Evolutionary conservation across 2,888 invertebrate genomes (phyloP), one percentile per base, ranked within the genome.

Genomic region (Ophion costatus): DNA sequence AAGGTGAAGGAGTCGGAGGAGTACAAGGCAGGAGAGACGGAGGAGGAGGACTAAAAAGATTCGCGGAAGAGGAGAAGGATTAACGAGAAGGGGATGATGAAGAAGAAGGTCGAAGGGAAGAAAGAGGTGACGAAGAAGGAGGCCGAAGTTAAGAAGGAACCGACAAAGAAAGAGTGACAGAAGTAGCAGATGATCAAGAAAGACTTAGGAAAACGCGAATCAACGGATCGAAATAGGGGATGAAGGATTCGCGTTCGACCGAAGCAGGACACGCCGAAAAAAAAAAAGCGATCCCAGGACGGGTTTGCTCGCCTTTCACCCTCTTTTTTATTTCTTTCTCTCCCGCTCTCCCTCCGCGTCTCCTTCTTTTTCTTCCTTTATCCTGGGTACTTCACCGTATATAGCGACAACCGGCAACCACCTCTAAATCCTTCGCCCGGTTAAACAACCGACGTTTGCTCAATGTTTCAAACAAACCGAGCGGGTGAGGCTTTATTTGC

Each of bases 401-500:
- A 86, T 84, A 87, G 86, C 85, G 82, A 83, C 86, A 51, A 51
- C 84, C 86, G 81, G 86, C 86, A 87, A 84, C 84, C 87, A 86
- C 87, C 88, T 82, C 84, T 88, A 88, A 88, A 88, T 89, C 88
- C 89, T 88, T 82, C 87, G 83, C 87, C 88, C 89, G 89, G 88
- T 90, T 91, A 89, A 90, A 90, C 89, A 90, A 89, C 90, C 90
- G 86, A 90, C 89, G 89, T 91, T 91, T 91, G 89, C 89, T 91
- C 89, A 89, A 91, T 90, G 91, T 91, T 91, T 90, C 91, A 90
- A 91, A 90, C 90, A 91, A 91, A 91, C 91, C 88, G 87, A 87
- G 89, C 89, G 89, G 87, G 88, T 87, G 89, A 88, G 87, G 89
- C 91, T 91, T 91, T 91, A 91, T 90, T 91, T 91, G 89, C 91